These are phyloP conservation scores for Cinclus cinclus DNA, from an alignment of 2,113 vertebrate species.

Conservation along the genomic window DNA sequence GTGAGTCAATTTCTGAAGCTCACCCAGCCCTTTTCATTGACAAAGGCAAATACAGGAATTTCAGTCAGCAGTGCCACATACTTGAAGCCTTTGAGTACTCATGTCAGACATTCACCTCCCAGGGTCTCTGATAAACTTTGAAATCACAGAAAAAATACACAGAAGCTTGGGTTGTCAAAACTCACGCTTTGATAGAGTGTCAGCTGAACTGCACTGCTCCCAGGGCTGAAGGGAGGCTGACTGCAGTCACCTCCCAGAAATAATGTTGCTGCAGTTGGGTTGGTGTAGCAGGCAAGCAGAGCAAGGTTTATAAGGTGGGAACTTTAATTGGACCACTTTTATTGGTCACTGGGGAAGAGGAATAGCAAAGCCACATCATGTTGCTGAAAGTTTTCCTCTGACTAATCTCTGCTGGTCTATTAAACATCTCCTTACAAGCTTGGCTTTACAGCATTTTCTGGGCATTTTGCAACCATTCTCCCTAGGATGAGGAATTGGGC, in stretches of 20 bases:
- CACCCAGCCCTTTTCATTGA: not conserved
- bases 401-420: not conserved
- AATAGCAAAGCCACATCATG: not conserved
- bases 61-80: not conserved
- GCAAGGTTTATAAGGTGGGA: not conserved
- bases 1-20: not conserved
- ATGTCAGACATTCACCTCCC: not conserved
- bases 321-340: not conserved
- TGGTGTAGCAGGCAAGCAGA: not conserved
- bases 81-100: not conserved
- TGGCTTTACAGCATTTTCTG: not conserved
- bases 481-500: not conserved
- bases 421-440: not conserved
- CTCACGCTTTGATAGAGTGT: not conserved
- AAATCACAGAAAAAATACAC: not conserved
- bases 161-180: not conserved
- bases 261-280: not conserved
- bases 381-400: not conserved
- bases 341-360: not conserved
- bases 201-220: not conserved
- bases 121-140: not conserved
- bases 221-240: not conserved
- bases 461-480: not conserved
- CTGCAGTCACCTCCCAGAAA: not conserved
- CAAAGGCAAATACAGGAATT: not conserved